Evolutionary conservation across 2,797 vertebrate species (phyloP), one percentile per base, ranked within the genome.

Genomic region (Ctenosaura bakeri): DNA sequence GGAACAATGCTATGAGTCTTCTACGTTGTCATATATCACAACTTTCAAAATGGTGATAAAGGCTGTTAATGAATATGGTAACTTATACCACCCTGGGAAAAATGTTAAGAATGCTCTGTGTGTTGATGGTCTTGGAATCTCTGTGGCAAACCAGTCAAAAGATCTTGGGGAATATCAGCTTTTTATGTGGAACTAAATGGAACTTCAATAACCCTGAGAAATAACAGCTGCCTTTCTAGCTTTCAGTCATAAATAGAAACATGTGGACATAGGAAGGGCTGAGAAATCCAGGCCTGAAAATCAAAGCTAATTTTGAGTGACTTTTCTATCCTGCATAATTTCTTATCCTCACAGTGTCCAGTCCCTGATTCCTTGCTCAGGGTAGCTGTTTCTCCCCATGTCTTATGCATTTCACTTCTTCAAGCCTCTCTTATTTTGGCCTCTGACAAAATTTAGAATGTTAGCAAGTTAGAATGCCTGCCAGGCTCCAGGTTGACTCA

Each of bases 81-180:
- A 92, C 38, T 73, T 16, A 52, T 26, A 82, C 73, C 35, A 64
- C 86, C 80, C 87, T 74, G 74, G 24, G 62, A 0, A 64, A 69
- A 86, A 62, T 20, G 76, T 10, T 87, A 88, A 83, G 73, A 88
- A 59, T 59, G 74, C 59, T 26, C 29, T 22, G 80, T 85, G 32
- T 35, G 64, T 7, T 59, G 24, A 84, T 18, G 13, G 46, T 79
- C 4, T 79, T 24, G 38, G 24, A 42, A 54, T 77, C 50, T 56
- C 38, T 35, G 46, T 50, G 22, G 59, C 38, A 77, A 89, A 9
- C n/a, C 18, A 77, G 29, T 83, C 18, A 54, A 69, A 56, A n/a
- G 6, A 79, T 42, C 24, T 38, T 32, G 5, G 82, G 50, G 54
- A 20, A 13, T 4, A 38, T 59, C 29, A 81, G 14, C 85, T 89